These are phyloP conservation scores for Ostrea denselamellosa DNA, from an alignment of 1,140 invertebrate genomes.

Conservation along the genomic window DNA sequence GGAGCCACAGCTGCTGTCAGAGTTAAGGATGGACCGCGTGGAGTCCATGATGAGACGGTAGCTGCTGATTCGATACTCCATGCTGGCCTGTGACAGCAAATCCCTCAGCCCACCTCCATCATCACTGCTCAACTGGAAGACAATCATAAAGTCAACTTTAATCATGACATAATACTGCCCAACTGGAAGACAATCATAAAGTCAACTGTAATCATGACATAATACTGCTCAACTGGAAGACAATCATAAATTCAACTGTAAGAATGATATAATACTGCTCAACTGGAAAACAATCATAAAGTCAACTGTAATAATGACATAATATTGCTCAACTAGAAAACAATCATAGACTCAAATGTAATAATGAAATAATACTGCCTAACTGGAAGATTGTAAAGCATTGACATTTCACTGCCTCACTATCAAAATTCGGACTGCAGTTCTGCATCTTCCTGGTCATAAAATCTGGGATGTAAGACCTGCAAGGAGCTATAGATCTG, in stretches of 20 bases:
- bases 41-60: slow-evolving; percentile 83
- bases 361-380: neutral
- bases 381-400: neutral
- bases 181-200: slow-evolving; percentile 61
- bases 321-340: slow-evolving; percentile 69
- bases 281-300: slow-evolving; percentile 61
- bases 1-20: slow-evolving; percentile 78
- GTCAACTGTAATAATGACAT: no score
- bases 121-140: slow-evolving; percentile 68
- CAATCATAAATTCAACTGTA: neutral
- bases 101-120: slow-evolving; percentile 68
- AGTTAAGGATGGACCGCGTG: slow-evolving; percentile 82
- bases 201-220: slow-evolving; percentile 9
- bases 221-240: slow-evolving; percentile 61
- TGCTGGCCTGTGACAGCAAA: slow-evolving; percentile 63
- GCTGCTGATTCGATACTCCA: slow-evolving; percentile 77
- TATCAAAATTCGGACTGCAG: neutral
- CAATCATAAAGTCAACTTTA: neutral
- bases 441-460: neutral
- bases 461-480: no score
- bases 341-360: neutral
- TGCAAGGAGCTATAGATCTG: no score
- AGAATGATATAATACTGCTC: slow-evolving; percentile 11
- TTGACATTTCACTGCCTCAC: no score
- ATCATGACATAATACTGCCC: neutral